These are phyloP conservation scores for Microchrysa polita DNA, from an alignment of 2,888 invertebrate genomes.

Conservation along the genomic window DNA sequence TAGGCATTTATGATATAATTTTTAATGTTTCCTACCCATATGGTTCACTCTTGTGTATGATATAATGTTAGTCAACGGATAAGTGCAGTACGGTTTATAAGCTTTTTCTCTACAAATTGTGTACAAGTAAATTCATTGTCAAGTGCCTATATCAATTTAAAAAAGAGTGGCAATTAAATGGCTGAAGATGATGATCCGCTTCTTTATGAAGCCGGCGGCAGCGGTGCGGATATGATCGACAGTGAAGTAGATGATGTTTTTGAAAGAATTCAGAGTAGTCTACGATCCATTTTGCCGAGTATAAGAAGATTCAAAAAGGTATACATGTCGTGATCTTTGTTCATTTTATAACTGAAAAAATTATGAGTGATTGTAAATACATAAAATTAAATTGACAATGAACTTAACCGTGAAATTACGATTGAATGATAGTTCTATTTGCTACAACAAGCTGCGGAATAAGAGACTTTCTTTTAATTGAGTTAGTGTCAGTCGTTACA, in stretches of 20 bases:
- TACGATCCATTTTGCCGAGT: constrained; percentile 29
- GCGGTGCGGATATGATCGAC: constrained; percentile 20
- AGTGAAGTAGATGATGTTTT: constrained; percentile 21
- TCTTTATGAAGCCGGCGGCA: not conserved
- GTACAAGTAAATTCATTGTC: too few relatives aligned
- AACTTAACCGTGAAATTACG: too few relatives aligned
- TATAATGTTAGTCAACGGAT: not conserved
- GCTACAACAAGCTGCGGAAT: too few relatives aligned
- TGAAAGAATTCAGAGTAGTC: constrained; percentile 32
- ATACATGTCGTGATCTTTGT: not conserved
- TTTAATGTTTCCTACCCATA: not conserved
- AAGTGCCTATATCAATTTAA: too few relatives aligned
- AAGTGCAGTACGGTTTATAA: not conserved
- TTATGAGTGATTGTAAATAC: too few relatives aligned
- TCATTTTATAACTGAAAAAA: not conserved
- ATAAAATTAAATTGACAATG: too few relatives aligned
- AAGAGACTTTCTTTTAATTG: too few relatives aligned
- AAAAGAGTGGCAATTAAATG: not conserved
- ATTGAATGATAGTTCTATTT: too few relatives aligned
- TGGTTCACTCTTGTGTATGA: not conserved
- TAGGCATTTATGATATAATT: constrained; percentile 7
- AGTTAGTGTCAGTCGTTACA: too few relatives aligned
- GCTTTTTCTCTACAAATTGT: not conserved
- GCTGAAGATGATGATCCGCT: constrained; percentile 32
- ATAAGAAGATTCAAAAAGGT: constrained; percentile 45